phyloP scores from a whole-genome alignment of 1,140 invertebrate genomes.

The Drosophila pseudoobscura region DNA sequence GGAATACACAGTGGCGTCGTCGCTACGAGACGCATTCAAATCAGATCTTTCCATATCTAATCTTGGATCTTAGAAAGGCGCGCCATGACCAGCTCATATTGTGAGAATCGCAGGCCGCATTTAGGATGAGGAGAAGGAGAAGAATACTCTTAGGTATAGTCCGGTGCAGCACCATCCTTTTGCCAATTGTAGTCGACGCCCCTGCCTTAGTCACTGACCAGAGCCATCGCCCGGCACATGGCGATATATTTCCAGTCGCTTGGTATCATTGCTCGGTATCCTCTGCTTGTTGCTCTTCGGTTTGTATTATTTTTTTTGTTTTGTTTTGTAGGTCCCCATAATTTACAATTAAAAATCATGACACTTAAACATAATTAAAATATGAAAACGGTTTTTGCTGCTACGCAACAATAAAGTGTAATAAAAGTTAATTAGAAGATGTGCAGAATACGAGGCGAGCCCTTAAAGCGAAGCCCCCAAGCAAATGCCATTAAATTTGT shows the following conservation, averaged over 20 bases:
- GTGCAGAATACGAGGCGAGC: slow-evolving; percentile 19
- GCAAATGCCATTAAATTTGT: slow-evolving; percentile 43
- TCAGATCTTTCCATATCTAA: too few relatives aligned
- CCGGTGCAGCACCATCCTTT: too few relatives aligned
- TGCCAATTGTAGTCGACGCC: background rate
- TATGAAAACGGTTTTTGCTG: slow-evolving; percentile 76
- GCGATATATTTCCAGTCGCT: slow-evolving; percentile 18
- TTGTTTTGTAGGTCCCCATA: slow-evolving; percentile 30
- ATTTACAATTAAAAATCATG: slow-evolving; percentile 79
- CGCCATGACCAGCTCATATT: too few relatives aligned
- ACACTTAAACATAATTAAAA: slow-evolving; percentile 81
- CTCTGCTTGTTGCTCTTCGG: slow-evolving; percentile 31
- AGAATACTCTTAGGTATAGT: too few relatives aligned
- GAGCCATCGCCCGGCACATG: slow-evolving; percentile 17
- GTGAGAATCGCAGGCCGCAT: background rate
- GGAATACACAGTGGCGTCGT: slow-evolving; percentile 39
- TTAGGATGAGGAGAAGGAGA: too few relatives aligned
- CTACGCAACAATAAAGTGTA: slow-evolving; percentile 74
- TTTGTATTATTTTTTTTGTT: slow-evolving; percentile 34
- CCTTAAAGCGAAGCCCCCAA: slow-evolving; percentile 31
- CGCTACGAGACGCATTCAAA: background rate
- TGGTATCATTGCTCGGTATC: slow-evolving; percentile 23
- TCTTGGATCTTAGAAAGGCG: too few relatives aligned
- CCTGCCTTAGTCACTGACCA: slow-evolving; percentile 24
- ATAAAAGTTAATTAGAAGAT: slow-evolving; percentile 77